Conservation (phyloP, 2,113 vertebrate genomes). For the Leiothrix lutea region DNA sequence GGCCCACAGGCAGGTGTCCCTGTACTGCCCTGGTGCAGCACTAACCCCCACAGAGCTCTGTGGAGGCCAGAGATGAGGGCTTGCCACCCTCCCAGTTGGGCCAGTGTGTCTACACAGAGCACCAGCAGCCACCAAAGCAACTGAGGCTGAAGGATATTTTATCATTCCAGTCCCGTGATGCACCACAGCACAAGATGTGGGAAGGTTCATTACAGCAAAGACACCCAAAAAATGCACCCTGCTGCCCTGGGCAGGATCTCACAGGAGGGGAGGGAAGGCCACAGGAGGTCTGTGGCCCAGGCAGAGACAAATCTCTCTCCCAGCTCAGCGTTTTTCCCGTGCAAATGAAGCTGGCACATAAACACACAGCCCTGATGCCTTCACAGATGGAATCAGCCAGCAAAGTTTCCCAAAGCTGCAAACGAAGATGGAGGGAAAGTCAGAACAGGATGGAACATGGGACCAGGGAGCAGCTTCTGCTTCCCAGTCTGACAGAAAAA, state of each 20-base stretch:
- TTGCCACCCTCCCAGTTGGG: not conserved
- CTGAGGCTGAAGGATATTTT: not conserved
- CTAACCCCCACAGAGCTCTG: not conserved
- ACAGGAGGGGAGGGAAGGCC: not conserved
- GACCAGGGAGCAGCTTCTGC: not conserved
- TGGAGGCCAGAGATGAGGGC: not conserved
- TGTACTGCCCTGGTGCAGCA: not conserved
- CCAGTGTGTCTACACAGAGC: not conserved
- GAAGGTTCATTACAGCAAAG: not conserved
- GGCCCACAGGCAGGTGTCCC: not conserved
- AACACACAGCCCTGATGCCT: not conserved
- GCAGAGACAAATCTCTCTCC: not conserved
- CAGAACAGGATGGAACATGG: not conserved
- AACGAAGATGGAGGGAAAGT: not conserved
- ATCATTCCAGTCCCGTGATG: not conserved
- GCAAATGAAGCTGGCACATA: not conserved
- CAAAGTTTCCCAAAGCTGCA: not conserved
- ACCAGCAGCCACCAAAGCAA: not conserved
- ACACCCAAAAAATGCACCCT: not conserved
- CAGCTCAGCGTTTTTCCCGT: not conserved
- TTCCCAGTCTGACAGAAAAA: not conserved
- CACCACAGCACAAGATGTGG: not conserved
- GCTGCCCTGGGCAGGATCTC: not conserved
- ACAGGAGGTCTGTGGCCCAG: fast-evolving
- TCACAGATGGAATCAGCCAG: not conserved